Base-by-base conservation (phyloP, 1,140 invertebrate genomes). In the Aphaenogaster rudis region DNA sequence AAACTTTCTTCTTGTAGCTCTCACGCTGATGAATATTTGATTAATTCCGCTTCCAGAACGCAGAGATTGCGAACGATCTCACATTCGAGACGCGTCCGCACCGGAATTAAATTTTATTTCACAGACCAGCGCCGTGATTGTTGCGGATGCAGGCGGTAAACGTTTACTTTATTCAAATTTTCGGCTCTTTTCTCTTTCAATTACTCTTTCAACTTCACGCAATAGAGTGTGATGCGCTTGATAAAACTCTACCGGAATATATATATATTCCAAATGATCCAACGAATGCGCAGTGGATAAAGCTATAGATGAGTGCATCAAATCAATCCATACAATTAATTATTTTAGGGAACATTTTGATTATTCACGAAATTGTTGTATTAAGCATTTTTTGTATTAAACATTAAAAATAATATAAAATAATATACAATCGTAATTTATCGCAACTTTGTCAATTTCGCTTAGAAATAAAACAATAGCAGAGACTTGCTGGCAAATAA, bases 11-110 rank as follows among this genome's bases (percentile, higher is more conserved):
- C 63, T 74, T 57, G 13, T 74, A 82, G 28, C 28, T 57, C 17
- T 61, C 42, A 21, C 52, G 7, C 80, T 84, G 69, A 84, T 84
- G 69, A 84, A 84, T 84, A 84, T 84, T 84, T 84, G 80, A 84
- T 74, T 84, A 84, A 84, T 84, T 74, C 48, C 54, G 17, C 28
- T 33, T 59, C 39, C 28, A n/a, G 67, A 74, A 61, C 45, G 59
- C 28, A 33, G 63, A 57, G 63, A 80, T 80, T 84, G 80, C 69
- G 54, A 84, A n/a, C 69, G 28, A 76, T 84, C 80, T 59, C 67
- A 54, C 80, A 84, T 84, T 84, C 54, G 42, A 61, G 69, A 84
- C 52, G 69, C 69, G 42, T 61, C 42, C 48, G 39, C 54, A 39
- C 1, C 69, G 42, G 54, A 50, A 84, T 76, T 84, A 76, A 84